These are phyloP conservation scores for Sarcophaga caerulescens DNA, from an alignment of 2,888 invertebrate species.

Conservation along the genomic window DNA sequence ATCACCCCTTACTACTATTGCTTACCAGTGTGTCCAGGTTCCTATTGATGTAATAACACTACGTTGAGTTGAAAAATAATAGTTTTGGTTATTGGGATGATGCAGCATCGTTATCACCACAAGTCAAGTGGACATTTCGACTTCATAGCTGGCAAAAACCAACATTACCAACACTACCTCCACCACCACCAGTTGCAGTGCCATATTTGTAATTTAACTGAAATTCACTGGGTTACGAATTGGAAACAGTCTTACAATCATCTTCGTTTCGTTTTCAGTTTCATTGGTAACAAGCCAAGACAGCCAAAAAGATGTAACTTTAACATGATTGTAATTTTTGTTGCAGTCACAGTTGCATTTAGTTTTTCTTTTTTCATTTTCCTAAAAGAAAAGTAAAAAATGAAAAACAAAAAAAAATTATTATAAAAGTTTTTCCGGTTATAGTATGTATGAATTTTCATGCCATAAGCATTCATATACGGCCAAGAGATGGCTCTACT, in stretches of 20 bases:
- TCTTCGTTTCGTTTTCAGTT: conserved; percentile 49
- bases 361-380: conserved; percentile 27
- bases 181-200: no score
- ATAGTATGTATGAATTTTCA: conserved; percentile 51
- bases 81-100: conserved; percentile 11
- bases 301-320: conserved; percentile 1
- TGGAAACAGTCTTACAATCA: background rate
- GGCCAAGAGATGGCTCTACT: conserved; percentile 46
- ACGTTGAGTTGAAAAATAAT: conserved; percentile 36
- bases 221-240: background rate
- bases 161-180: background rate
- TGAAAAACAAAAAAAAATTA: conserved; percentile 31
- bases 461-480: conserved; percentile 33
- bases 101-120: background rate
- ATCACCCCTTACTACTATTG: background rate
- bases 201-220: conserved; percentile 22
- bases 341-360: conserved; percentile 48
- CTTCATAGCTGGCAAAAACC: conserved; percentile 13
- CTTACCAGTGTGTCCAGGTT: background rate
- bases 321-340: background rate
- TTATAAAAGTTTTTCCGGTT: conserved; percentile 65
- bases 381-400: conserved; percentile 2
- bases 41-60: conserved; percentile 41
- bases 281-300: background rate
- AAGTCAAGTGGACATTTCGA: conserved; percentile 47